A percentile compares a stretch with the other conserved stretches of the same genome.
phyloP scores from a whole-genome alignment of 2,888 invertebrate genomes.

The Acleris holmiana region DNA sequence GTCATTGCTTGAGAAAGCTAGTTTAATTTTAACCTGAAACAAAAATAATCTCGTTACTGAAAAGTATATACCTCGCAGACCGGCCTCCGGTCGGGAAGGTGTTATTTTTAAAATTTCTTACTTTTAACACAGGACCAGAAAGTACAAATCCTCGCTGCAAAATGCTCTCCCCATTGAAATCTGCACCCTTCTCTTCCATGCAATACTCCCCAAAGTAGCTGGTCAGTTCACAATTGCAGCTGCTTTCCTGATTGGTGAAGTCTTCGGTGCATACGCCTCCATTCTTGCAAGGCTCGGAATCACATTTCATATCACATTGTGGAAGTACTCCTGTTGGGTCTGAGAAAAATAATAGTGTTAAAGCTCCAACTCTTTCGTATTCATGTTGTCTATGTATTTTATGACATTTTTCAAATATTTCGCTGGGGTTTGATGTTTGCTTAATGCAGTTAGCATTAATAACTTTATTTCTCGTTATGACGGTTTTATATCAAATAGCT shows the following conservation, averaged over 20 bases:
- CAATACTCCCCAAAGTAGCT: conserved; percentile 96
- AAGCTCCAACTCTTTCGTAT: no score
- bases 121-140: conserved; percentile 86
- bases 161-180: conserved; percentile 94
- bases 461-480: no score
- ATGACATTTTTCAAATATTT: no score
- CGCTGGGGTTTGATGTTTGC: no score
- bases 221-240: conserved; percentile 94
- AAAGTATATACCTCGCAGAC: no score
- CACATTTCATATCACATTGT: conserved; percentile 95
- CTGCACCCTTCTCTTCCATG: conserved; percentile 94
- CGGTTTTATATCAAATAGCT: no score
- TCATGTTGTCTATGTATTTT: no score
- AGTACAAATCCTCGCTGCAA: conserved; percentile 91
- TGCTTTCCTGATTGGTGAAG: conserved; percentile 92
- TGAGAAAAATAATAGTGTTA: conserved; percentile 46
- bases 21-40: conserved; percentile 90
- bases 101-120: conserved; percentile 41
- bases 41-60: conserved; percentile 5
- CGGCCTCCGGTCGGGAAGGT: no score
- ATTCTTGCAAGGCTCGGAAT: conserved; percentile 93
- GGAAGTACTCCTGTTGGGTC: conserved; percentile 88
- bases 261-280: conserved; percentile 95
- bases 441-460: no score
- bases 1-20: conserved; percentile 94